A percentile compares a stretch with the other conserved stretches of the same genome.
These are phyloP conservation scores for Novumbra hubbsi DNA, from an alignment of 2,797 vertebrate genomes.

Conservation along the genomic window DNA sequence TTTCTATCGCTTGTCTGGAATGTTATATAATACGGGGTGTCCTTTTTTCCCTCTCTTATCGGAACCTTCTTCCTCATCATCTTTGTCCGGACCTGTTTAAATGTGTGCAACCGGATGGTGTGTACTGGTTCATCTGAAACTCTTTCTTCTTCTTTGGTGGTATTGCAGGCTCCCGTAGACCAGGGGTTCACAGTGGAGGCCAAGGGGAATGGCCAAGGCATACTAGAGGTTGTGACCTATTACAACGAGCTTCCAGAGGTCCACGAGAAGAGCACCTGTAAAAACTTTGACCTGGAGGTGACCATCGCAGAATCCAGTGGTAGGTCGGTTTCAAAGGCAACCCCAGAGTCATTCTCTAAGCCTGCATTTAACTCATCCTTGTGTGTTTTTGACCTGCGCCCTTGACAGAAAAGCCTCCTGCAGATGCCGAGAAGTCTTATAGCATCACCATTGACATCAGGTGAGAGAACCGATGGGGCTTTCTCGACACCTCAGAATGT, in stretches of 20 bases:
- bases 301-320: slow-evolving; percentile 61
- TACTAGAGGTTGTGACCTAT: slow-evolving; percentile 75
- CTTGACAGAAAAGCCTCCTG: slow-evolving; percentile 60
- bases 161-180: slow-evolving; percentile 60
- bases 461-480: slow-evolving; percentile 35
- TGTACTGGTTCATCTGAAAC: neutral
- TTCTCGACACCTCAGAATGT: no score
- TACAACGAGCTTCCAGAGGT: slow-evolving; percentile 74
- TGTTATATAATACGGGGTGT: no score
- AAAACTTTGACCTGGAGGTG: slow-evolving; percentile 70
- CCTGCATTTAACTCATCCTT: neutral
- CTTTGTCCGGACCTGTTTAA: neutral
- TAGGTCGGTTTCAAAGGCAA: slow-evolving; percentile 19
- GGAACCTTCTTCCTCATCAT: neutral
- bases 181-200: slow-evolving; percentile 63
- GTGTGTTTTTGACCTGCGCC: neutral
- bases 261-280: slow-evolving; percentile 60
- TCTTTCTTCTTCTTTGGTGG: slow-evolving; percentile 11
- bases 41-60: no score
- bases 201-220: slow-evolving; percentile 69
- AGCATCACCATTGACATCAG: slow-evolving; percentile 67
- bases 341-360: no score
- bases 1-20: no score
- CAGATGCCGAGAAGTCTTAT: slow-evolving; percentile 65
- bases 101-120: no score